Evolutionary conservation across 2,797 vertebrate genomes (phyloP).

Genomic region (Pangasius macronema): DNA sequence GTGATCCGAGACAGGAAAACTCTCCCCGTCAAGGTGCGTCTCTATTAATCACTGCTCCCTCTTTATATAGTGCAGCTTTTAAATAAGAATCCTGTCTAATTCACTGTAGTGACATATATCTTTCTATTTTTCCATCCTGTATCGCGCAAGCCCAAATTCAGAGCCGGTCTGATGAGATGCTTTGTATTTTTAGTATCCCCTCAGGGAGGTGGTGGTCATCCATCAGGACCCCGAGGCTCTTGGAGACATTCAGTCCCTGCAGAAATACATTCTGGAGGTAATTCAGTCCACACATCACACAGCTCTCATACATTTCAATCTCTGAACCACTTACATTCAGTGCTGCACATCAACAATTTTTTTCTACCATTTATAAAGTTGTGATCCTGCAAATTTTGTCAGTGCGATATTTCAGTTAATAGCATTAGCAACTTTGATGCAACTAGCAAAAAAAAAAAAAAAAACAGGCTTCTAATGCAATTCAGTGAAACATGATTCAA

Average conservation of each 20-base stretch:
- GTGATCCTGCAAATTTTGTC: background rate
- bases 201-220: constrained; percentile 96
- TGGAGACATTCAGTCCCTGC: constrained; percentile 84
- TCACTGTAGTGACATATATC: background rate
- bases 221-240: constrained; percentile 91
- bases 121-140: constrained; percentile 10
- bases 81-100: background rate
- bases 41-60: constrained; percentile 7
- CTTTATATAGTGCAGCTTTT: constrained; percentile 15
- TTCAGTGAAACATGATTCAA: background rate
- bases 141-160: background rate
- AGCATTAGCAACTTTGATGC: background rate
- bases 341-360: background rate
- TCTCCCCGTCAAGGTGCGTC: constrained; percentile 89
- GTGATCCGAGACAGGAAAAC: constrained; percentile 97
- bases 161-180: constrained; percentile 19
- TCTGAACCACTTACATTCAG: background rate
- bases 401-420: background rate
- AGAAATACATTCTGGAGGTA: constrained; percentile 96
- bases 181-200: constrained; percentile 83
- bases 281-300: constrained; percentile 43
- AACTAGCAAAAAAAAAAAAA: background rate
- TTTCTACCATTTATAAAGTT: background rate
- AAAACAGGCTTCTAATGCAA: background rate
- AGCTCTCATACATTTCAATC: background rate